Evolutionary conservation across 2,113 vertebrate species (phyloP).

Genomic region (Fukomys damarensis): DNA sequence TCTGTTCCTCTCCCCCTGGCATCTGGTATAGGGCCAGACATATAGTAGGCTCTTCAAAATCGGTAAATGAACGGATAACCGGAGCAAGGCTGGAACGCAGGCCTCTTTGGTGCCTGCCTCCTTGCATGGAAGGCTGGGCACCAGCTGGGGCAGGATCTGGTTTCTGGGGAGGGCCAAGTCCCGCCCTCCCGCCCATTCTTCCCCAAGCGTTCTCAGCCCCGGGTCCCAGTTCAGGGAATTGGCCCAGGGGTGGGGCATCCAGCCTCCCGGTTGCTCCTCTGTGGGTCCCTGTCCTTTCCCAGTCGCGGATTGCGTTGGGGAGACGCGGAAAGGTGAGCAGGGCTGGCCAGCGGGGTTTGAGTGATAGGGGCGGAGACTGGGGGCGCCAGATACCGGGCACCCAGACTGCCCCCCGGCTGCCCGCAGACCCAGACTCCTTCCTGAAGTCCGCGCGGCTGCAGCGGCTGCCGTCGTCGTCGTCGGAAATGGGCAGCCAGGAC

Average conservation of each 20-base stretch:
- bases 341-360: not conserved
- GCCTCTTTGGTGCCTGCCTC: not conserved
- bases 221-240: not conserved
- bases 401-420: slow-evolving; percentile 30
- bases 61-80: not conserved
- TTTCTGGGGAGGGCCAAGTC: slow-evolving; percentile 53
- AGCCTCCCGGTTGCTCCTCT: not conserved
- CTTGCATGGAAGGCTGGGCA: not conserved
- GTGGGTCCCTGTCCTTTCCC: not conserved
- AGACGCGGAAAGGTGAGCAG: not conserved
- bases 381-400: not conserved
- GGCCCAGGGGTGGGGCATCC: not conserved
- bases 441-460: slow-evolving; percentile 95
- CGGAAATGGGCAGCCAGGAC: slow-evolving; percentile 95
- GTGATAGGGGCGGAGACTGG: not conserved
- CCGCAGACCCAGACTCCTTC: slow-evolving; percentile 95
- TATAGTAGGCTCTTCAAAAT: not conserved
- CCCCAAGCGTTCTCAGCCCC: slow-evolving; percentile 5
- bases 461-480: slow-evolving; percentile 95
- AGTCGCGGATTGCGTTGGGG: not conserved
- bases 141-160: slow-evolving; percentile 25
- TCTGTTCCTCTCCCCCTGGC: not conserved
- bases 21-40: not conserved
- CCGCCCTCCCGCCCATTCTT: not conserved
- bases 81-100: not conserved